Evolutionary conservation across 2,888 invertebrate genomes (phyloP).

Genomic region (Drosophila borealis): DNA sequence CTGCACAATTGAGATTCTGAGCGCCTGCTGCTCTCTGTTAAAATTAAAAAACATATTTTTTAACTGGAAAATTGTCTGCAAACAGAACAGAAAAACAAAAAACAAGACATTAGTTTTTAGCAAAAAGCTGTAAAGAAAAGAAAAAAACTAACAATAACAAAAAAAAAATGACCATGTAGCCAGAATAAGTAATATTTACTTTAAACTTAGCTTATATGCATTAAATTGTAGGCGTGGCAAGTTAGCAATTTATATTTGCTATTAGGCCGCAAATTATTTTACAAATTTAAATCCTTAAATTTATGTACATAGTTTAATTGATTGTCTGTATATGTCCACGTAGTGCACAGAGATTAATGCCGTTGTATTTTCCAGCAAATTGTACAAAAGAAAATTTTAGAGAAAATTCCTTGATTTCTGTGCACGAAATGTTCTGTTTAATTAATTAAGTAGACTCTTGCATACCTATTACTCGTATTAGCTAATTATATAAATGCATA

Average conservation of each 20-base stretch:
- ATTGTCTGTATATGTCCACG: slow-evolving; percentile 51
- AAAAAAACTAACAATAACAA: slow-evolving; percentile 29
- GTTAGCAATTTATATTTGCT: slow-evolving; percentile 47
- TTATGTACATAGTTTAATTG: slow-evolving; percentile 64
- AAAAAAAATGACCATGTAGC: slow-evolving; percentile 60
- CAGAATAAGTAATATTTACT: slow-evolving; percentile 77
- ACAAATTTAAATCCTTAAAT: slow-evolving; percentile 22
- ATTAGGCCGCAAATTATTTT: slow-evolving; percentile 22
- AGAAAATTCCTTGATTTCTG: slow-evolving; percentile 20
- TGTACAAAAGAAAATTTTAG: slow-evolving; percentile 45
- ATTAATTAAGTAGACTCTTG: slow-evolving; percentile 60
- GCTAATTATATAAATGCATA: slow-evolving; percentile 60
- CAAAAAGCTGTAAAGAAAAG: slow-evolving; percentile 51
- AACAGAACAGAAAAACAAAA: slow-evolving; percentile 18
- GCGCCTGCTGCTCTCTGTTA: too few relatives aligned
- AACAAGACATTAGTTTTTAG: slow-evolving; percentile 73
- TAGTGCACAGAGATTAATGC: slow-evolving; percentile 37
- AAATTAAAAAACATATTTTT: not conserved
- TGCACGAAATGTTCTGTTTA: slow-evolving; percentile 52
- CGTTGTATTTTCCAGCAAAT: slow-evolving; percentile 11
- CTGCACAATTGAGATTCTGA: slow-evolving; percentile 71
- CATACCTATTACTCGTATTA: slow-evolving; percentile 67
- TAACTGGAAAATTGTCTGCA: slow-evolving; percentile 11
- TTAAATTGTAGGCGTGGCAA: slow-evolving; percentile 30
- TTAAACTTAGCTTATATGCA: slow-evolving; percentile 27